Evolutionary conservation across 2,888 invertebrate species (phyloP).

Genomic region (Andrena praecox): DNA sequence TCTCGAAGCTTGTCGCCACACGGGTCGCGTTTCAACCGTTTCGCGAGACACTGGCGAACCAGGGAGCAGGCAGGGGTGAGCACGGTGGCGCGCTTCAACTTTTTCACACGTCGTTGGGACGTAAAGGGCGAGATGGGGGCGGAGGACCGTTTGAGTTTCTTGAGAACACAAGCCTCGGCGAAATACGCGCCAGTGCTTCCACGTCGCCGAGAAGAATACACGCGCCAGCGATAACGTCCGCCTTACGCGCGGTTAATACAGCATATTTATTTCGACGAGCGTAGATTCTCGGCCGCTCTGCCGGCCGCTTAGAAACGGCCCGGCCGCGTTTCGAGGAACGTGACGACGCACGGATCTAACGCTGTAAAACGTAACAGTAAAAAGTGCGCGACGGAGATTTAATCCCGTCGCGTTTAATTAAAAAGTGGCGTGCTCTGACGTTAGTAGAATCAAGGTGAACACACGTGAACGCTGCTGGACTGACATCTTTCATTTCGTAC

Average conservation of each 20-base stretch:
- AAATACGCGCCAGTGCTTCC: constrained; percentile 37
- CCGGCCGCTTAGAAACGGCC: background rate
- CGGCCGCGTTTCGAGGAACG: background rate
- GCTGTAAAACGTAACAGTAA: too few species aligned
- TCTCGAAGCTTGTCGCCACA: constrained; percentile 22
- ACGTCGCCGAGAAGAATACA: background rate
- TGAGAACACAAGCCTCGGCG: background rate
- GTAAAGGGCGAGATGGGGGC: background rate
- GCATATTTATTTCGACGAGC: constrained; percentile 5
- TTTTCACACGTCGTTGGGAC: constrained; percentile 6
- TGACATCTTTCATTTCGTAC: too few species aligned
- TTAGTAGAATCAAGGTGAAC: too few species aligned
- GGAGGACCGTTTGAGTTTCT: constrained; percentile 1
- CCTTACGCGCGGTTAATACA: constrained; percentile 38
- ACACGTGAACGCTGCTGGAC: too few species aligned
- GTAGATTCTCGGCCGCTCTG: constrained; percentile 18
- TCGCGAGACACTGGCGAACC: background rate
- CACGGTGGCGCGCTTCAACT: constrained; percentile 20
- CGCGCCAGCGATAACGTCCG: constrained; percentile 7
- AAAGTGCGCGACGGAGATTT: too few species aligned
- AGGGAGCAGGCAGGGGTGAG: constrained; percentile 5
- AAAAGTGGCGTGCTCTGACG: too few species aligned
- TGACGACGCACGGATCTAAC: too few species aligned
- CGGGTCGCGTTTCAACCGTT: constrained; percentile 39
- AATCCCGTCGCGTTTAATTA: too few species aligned